A percentile compares a stretch with the other conserved stretches of the same genome.
Conservation (phyloP, 2,113 vertebrate species). For the western clawed frog (Xenopus tropicalis) region DNA sequence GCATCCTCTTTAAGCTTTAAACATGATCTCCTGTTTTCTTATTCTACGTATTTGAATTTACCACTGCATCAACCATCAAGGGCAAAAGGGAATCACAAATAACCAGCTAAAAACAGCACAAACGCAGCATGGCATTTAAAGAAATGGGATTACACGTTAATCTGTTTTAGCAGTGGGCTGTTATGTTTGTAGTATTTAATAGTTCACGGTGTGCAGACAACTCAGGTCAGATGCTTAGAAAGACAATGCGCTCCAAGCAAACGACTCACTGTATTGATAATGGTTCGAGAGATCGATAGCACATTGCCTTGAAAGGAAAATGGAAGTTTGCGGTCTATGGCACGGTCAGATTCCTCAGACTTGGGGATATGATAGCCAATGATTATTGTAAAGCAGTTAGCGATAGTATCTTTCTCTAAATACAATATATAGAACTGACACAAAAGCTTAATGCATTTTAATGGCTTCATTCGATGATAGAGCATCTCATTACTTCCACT, state of each 20-base stretch:
- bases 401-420: neutral
- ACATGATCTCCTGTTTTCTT: too few relatives aligned
- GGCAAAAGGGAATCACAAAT: neutral
- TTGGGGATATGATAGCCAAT: slow-evolving; percentile 9
- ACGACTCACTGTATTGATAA: neutral
- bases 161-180: slow-evolving; percentile 39
- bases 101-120: neutral
- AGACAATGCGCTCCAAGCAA: slow-evolving; percentile 7
- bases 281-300: slow-evolving; percentile 1
- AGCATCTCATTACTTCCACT: neutral
- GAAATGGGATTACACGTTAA: slow-evolving; percentile 45
- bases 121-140: slow-evolving; percentile 37
- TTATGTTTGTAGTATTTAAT: slow-evolving; percentile 34
- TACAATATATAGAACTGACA: neutral
- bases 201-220: slow-evolving; percentile 29
- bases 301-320: slow-evolving; percentile 9
- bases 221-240: slow-evolving; percentile 23
- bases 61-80: too few relatives aligned
- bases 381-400: neutral
- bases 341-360: neutral
- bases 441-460: neutral
- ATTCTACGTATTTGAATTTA: too few relatives aligned
- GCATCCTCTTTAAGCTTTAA: too few relatives aligned
- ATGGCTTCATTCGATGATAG: neutral
- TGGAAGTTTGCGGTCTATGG: neutral